These are phyloP conservation scores for Plecotus auritus DNA, from an alignment of 2,113 vertebrate genomes.

Conservation along the genomic window DNA sequence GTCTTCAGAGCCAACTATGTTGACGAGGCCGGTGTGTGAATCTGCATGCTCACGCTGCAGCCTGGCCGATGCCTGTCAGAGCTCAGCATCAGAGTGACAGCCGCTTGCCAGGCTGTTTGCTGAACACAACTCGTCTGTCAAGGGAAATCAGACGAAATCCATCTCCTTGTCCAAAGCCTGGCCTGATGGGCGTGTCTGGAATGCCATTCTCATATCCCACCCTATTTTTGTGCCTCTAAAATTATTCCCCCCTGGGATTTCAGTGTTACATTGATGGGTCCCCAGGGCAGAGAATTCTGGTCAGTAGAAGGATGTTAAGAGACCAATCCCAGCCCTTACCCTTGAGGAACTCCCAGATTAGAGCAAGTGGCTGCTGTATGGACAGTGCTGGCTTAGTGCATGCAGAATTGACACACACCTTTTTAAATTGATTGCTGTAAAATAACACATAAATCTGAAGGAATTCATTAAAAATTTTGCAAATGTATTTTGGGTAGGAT, in stretches of 20 bases:
- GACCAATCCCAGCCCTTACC: not conserved
- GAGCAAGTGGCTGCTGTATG: not conserved
- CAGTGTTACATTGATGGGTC: not conserved
- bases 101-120: slow-evolving; percentile 60
- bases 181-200: slow-evolving; percentile 23
- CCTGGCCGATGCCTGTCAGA: slow-evolving; percentile 73
- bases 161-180: slow-evolving; percentile 62
- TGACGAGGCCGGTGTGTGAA: slow-evolving; percentile 15
- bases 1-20: not conserved
- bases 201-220: slow-evolving; percentile 23
- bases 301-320: not conserved
- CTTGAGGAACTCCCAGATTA: not conserved
- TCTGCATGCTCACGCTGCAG: slow-evolving; percentile 56
- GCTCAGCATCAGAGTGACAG: slow-evolving; percentile 61
- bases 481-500: not conserved
- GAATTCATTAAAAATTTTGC: not conserved
- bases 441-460: not conserved
- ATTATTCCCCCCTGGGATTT: not conserved
- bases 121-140: slow-evolving; percentile 68
- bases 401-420: not conserved
- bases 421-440: not conserved
- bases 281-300: not conserved
- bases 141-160: slow-evolving; percentile 67
- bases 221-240: not conserved
- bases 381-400: not conserved